Conservation (phyloP, 2,888 invertebrate genomes). For the Xanthorhoe designata region DNA sequence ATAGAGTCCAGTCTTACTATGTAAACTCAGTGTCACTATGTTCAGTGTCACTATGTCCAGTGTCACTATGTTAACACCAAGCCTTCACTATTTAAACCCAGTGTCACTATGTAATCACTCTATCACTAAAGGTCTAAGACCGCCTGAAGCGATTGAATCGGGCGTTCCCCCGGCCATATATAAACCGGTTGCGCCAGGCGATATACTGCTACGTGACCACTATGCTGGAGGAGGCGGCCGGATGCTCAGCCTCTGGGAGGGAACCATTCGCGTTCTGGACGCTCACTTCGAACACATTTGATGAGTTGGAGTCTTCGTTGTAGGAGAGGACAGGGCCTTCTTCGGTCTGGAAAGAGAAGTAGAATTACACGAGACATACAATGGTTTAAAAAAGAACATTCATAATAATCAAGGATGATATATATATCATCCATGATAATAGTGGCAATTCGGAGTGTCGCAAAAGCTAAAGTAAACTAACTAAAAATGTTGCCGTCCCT, state of each 20-base stretch:
- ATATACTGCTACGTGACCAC: conserved; percentile 81
- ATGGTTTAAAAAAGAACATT: too few species aligned
- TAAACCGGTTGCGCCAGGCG: conserved; percentile 75
- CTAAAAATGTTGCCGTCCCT: too few species aligned
- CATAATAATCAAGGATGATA: too few species aligned
- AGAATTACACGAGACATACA: conserved; percentile 19
- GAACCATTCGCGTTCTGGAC: conserved; percentile 55
- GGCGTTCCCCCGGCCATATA: conserved; percentile 66
- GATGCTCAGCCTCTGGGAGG: conserved; percentile 52
- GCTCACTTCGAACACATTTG: conserved; percentile 74
- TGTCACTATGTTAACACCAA: not conserved
- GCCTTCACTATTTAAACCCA: too few species aligned
- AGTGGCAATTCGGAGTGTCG: too few species aligned
- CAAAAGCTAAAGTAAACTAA: too few species aligned
- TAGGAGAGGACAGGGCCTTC: conserved; percentile 74
- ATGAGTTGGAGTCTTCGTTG: conserved; percentile 81
- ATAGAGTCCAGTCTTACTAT: not conserved
- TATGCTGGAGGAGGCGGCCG: conserved; percentile 61
- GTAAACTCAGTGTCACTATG: not conserved
- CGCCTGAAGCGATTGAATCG: conserved; percentile 45
- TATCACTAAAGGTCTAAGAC: conserved; percentile 26
- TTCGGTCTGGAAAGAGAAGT: conserved; percentile 65
- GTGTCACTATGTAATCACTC: not conserved
- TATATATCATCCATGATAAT: too few species aligned
- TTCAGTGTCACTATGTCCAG: not conserved